These are phyloP conservation scores for Hippocampus zosterae DNA, from an alignment of 2,113 vertebrate species.

Conservation along the genomic window DNA sequence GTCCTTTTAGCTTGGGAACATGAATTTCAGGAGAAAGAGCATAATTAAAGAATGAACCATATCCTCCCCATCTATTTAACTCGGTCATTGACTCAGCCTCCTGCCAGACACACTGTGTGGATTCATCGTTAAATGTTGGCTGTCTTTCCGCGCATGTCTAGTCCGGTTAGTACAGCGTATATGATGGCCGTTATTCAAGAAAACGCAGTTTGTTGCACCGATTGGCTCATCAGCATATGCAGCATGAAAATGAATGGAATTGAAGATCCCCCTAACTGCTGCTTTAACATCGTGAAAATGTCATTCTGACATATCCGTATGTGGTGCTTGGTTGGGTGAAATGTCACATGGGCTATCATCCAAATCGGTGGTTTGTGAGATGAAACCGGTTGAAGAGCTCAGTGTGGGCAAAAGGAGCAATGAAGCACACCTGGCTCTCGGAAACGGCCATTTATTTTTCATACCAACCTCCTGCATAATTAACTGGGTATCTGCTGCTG, in stretches of 20 bases:
- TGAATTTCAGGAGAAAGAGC: background rate
- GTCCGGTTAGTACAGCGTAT: too few relatives aligned
- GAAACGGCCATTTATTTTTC: conserved; percentile 63
- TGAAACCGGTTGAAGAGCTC: background rate
- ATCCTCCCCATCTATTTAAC: background rate
- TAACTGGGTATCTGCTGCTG: conserved; percentile 55
- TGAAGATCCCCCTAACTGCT: too few relatives aligned
- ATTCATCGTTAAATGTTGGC: too few relatives aligned
- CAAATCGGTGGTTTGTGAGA: background rate
- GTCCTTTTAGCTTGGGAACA: background rate
- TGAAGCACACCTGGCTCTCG: conserved; percentile 18
- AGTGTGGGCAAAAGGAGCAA: background rate
- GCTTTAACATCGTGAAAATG: background rate
- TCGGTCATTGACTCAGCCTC: background rate
- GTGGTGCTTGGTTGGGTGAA: background rate
- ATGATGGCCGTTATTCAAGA: too few relatives aligned
- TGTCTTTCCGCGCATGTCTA: too few relatives aligned
- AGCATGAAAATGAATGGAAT: too few relatives aligned
- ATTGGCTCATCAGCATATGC: too few relatives aligned
- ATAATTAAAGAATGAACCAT: background rate
- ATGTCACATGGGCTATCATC: background rate
- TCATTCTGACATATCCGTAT: background rate
- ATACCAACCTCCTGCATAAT: conserved; percentile 60
- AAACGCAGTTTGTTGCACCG: too few relatives aligned
- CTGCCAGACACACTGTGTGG: too few relatives aligned